Evolutionary conservation across 2,888 invertebrate genomes (phyloP).

Genomic region (Drepana falcataria): DNA sequence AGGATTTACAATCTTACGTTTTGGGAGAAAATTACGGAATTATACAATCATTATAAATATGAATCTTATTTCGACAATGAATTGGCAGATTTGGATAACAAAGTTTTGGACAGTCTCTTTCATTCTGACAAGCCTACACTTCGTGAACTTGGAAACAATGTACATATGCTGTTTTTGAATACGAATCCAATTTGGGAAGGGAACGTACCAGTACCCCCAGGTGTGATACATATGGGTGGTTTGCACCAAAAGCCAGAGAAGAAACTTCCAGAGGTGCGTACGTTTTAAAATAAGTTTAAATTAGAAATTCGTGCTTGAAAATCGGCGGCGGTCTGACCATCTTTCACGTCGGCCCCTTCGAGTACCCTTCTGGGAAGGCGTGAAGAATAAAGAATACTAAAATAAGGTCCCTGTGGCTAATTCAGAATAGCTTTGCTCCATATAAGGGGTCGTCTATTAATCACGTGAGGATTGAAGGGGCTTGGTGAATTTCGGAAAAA

Average conservation of each 20-base stretch:
- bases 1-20: conserved; percentile 24
- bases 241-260: conserved; percentile 25
- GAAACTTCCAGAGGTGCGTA: conserved; percentile 26
- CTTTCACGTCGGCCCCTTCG: no score
- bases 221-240: conserved; percentile 34
- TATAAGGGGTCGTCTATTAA: no score
- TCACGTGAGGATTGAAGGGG: no score
- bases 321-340: no score
- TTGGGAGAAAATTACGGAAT: conserved; percentile 28
- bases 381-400: no score
- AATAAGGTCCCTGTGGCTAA: no score
- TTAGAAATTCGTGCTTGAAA: neutral
- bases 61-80: conserved; percentile 1
- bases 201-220: conserved; percentile 32
- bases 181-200: conserved; percentile 30
- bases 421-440: no score
- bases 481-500: no score
- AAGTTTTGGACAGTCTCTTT: conserved; percentile 17
- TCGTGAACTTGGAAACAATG: conserved; percentile 23
- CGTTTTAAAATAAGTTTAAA: neutral
- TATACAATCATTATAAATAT: conserved; percentile 16
- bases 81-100: conserved; percentile 8
- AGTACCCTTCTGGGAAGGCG: no score
- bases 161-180: conserved; percentile 35
- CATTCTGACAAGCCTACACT: conserved; percentile 21